Evolutionary conservation across 2,113 vertebrate species (phyloP), one percentile per base, ranked within the genome.

Genomic region (Dicerorhinus sumatrensis): DNA sequence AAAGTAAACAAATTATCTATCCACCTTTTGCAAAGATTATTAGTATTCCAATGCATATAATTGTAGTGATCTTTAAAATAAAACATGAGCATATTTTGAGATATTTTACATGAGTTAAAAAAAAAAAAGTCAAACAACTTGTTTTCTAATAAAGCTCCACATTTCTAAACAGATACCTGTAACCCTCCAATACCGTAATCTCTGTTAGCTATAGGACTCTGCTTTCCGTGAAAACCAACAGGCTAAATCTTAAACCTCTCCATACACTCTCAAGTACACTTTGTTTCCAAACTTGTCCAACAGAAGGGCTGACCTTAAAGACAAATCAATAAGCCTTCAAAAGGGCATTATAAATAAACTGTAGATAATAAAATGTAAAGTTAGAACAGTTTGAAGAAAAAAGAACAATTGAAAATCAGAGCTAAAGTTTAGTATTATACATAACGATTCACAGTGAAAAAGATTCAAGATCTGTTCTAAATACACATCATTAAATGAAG

Each of bases 1-100:
- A 99, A 99, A 99, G 99, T 99, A 99, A 99, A 99, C 99, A 99
- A 99, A 99, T 99, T 99, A 99, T 99, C 99, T 98, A 99, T 99
- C 99, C 98, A 99, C 99, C 99, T 99, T 99, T 99, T 99, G 99
- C 99, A 99, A 99, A 99, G 99, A 99, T 99, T 99, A 99, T 99
- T 99, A 99, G 99, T 99, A 99, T 99, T 99, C 99, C 98, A 99
- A 98, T 99, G 99, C 99, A 99, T 99, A 99, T 99, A 99, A 99
- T 99, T 99, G 99, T 99, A 98, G 99, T 99, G 99, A 99, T 99
- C 99, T 99, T 99, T 99, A 99, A 99, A 99, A 99, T 99, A 99
- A 99, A 99, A 99, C 98, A 97, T 98, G 99, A 98, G 97, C 98
- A 98, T 99, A 98, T 98, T 99, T 99, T 98, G 96, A 99, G 98